These are phyloP conservation scores for Thunnus maccoyii DNA, from an alignment of 2,113 vertebrate species.

Conservation along the genomic window DNA sequence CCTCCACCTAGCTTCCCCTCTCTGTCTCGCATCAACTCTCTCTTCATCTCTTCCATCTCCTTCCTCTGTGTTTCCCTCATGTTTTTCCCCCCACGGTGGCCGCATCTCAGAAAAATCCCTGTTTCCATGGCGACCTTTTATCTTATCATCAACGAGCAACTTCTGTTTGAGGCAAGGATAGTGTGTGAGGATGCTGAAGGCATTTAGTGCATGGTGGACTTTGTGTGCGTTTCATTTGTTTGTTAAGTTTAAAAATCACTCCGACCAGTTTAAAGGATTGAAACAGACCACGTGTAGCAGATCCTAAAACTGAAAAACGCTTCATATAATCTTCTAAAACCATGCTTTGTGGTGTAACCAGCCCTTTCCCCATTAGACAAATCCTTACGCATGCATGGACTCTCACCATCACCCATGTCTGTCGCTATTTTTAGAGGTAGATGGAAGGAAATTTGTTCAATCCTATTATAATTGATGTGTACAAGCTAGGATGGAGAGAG, in stretches of 20 bases:
- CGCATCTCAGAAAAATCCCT: slow-evolving; percentile 29
- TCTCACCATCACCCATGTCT: not conserved
- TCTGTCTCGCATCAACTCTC: not conserved
- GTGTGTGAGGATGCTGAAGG: slow-evolving; percentile 3
- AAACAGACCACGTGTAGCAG: not conserved
- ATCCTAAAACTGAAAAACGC: not conserved
- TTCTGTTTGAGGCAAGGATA: slow-evolving; percentile 25
- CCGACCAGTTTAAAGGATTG: not conserved
- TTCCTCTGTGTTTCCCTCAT: slow-evolving; percentile 7
- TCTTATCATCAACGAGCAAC: slow-evolving; percentile 36
- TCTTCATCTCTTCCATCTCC: not conserved
- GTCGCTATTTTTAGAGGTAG: slow-evolving; percentile 41
- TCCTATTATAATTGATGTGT: slow-evolving; percentile 30
- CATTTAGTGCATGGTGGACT: not conserved
- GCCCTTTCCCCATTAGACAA: not conserved
- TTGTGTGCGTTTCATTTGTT: not conserved
- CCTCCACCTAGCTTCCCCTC: not conserved
- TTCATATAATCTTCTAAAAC: not conserved
- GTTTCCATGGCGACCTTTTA: slow-evolving; percentile 69
- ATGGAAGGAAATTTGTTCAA: slow-evolving; percentile 15
- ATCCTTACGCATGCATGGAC: not conserved
- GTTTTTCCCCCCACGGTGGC: slow-evolving; percentile 13
- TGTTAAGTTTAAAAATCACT: slow-evolving; percentile 28
- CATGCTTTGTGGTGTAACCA: not conserved
- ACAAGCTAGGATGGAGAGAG: slow-evolving; percentile 2